Base-by-base conservation (phyloP, 1,140 invertebrate species). In the Papilio polyxenes region DNA sequence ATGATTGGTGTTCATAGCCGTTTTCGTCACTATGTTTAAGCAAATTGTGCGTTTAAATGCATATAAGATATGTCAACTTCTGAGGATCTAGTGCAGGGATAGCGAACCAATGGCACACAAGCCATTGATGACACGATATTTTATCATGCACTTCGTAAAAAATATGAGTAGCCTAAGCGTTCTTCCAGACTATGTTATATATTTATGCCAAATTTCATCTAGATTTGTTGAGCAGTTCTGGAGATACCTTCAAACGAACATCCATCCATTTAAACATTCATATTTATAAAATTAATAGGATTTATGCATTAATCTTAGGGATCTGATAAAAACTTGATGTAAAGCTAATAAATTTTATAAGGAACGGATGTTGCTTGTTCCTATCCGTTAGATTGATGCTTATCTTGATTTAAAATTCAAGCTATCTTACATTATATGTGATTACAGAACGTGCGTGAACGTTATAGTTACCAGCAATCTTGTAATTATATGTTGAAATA, bases 371-470 rank as follows among this genome's bases (percentile, higher is more conserved):
- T 69, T 31, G 62, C 65, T 62, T 10, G 59, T 62, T 20, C 6
- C 59, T 62, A 62, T 5, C 23, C 2, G 62, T n/a, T 69, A 69
- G 31, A 69, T 69, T 69, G 23, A 65, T 23, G n/a, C 9, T 37
- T 69, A 37, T 69, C 23, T 37, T 69, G 65, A 69, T 37, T 69
- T 23, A 37, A 69, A 3, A 69, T 69, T 69, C 65, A 69, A 37
- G 11, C 65, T 37, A 5, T 23, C 11, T 69, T 69, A 37, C 31
- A 23, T 69, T 69, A 69, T 65, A 23, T 69, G 31, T 69, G 37
- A 69, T 69, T 69, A 69, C 11, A 65, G 23, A 23, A 65, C 20
- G 11, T 69, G 65, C 65, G 65, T 69, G 23, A 37, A 69, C 31
- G 31, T 37, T 69, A 69, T 69, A 65, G 59, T 23, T 23, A 69